Conservation (phyloP, 2,113 vertebrate species). For the Fukomys damarensis region DNA sequence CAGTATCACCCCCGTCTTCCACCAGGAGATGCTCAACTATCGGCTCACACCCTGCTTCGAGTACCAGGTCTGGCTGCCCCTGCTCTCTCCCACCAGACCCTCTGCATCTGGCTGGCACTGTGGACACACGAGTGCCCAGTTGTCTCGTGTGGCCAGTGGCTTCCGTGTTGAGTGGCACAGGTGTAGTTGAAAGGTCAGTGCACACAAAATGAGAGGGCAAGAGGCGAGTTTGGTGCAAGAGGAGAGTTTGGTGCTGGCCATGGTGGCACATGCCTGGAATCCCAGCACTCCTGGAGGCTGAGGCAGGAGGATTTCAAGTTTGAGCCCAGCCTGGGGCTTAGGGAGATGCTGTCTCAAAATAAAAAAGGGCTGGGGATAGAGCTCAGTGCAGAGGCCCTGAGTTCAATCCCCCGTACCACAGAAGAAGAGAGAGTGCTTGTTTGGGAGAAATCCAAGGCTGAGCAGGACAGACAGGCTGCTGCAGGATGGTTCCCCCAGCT, state of each 20-base stretch:
- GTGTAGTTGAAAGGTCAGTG: not conserved
- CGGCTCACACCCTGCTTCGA: slow-evolving; percentile 96
- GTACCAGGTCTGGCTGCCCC: slow-evolving; percentile 91
- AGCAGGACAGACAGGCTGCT: not conserved
- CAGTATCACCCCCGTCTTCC: slow-evolving; percentile 98
- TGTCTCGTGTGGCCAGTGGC: not conserved
- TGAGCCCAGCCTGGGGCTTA: not conserved
- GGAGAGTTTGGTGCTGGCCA: not conserved
- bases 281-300: not conserved
- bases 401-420: not conserved
- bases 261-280: not conserved
- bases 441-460: not conserved
- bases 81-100: rapidly evolving
- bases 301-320: not conserved
- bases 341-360: not conserved
- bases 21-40: slow-evolving; percentile 99
- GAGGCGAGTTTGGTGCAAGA: not conserved
- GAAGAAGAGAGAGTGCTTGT: not conserved
- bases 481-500: not conserved
- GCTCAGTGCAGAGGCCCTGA: not conserved
- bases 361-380: too few species aligned
- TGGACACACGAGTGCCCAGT: rapidly evolving
- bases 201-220: not conserved
- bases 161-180: rapidly evolving
- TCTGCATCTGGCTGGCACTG: rapidly evolving